These are phyloP conservation scores for Ctenopoma multispine DNA, from an alignment of 2,797 vertebrate species.

Conservation along the genomic window DNA sequence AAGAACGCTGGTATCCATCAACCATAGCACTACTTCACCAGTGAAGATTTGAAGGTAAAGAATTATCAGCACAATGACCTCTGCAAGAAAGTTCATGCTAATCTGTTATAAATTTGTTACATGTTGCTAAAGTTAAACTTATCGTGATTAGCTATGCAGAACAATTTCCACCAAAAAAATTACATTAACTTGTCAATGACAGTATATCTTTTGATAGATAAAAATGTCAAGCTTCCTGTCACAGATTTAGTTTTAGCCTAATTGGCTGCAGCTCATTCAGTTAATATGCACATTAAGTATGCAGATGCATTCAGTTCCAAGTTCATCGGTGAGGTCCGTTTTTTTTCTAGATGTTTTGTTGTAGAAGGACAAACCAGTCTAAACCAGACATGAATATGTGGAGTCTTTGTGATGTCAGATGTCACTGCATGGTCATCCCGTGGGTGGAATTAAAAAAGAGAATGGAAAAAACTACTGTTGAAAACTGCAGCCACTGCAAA, in stretches of 20 bases:
- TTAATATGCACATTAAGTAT: constrained; percentile 16
- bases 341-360: background rate
- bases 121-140: too few species aligned
- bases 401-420: constrained; percentile 49
- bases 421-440: constrained; percentile 54
- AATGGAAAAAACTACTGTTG: constrained; percentile 27
- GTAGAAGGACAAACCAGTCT: constrained; percentile 45
- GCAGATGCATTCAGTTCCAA: constrained; percentile 7
- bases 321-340: constrained; percentile 36
- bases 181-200: background rate
- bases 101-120: too few species aligned
- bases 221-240: too few species aligned
- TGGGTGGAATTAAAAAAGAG: constrained; percentile 52
- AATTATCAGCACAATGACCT: background rate
- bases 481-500: constrained; percentile 56
- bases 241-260: background rate
- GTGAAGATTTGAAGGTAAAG: background rate
- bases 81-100: too few species aligned
- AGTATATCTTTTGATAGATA: background rate
- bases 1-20: too few species aligned
- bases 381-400: constrained; percentile 47
- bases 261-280: constrained; percentile 13
- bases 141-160: background rate
- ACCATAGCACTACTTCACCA: background rate
- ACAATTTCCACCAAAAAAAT: background rate